A percentile compares a stretch with the other conserved stretches of the same genome.
phyloP scores from a whole-genome alignment of 2,113 vertebrate genomes.

The Hydropotes inermis region DNA sequence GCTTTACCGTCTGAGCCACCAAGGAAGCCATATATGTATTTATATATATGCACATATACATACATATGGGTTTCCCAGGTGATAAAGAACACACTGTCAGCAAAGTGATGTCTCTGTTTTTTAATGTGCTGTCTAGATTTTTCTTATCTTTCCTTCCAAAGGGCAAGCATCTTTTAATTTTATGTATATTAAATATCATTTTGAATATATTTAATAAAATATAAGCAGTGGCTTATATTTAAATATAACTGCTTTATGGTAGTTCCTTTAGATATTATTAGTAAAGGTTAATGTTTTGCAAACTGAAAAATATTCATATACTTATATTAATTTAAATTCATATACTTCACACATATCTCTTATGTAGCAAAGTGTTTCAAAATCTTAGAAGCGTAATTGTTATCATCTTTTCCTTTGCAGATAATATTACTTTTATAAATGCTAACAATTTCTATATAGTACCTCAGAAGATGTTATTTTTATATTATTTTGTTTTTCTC shows the following conservation, averaged over 20 bases:
- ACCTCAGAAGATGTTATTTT: background rate
- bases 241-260: background rate
- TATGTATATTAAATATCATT: background rate
- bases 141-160: background rate
- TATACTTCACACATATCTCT: background rate
- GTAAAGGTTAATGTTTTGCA: background rate
- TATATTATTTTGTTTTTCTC: background rate
- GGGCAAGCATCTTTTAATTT: background rate
- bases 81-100: background rate
- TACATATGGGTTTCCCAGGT: background rate
- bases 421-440: background rate
- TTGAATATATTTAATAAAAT: background rate
- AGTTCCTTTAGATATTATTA: background rate
- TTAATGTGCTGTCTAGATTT: background rate
- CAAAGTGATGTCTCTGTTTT: background rate
- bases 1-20: no score
- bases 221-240: background rate
- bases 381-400: background rate
- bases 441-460: background rate
- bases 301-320: background rate
- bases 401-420: background rate
- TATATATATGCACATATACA: background rate
- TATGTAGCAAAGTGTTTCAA: background rate
- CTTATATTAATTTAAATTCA: background rate
- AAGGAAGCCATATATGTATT: background rate